phyloP scores from a whole-genome alignment of 1,140 invertebrate species.

The Aphidius ervi region DNA sequence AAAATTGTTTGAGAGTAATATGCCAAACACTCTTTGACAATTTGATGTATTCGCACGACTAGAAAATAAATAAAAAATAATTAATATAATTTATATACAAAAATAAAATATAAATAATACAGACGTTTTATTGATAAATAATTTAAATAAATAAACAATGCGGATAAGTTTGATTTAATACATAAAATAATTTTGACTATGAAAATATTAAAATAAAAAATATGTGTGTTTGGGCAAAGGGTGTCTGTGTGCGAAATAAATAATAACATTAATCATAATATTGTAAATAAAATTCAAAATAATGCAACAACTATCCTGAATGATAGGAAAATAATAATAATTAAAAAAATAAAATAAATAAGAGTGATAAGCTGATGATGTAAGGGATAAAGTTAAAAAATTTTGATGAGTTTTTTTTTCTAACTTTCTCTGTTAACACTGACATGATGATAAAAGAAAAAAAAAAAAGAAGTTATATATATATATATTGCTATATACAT shows the following conservation, averaged over 20 bases:
- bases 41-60: too few species aligned
- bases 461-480: constrained; percentile 7
- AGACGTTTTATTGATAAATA: not conserved
- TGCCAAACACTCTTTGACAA: too few species aligned
- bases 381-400: not conserved
- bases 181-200: not conserved
- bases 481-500: constrained; percentile 31
- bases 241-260: too few species aligned
- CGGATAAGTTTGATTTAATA: not conserved
- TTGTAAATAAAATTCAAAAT: not conserved
- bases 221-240: too few species aligned
- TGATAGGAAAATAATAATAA: too few species aligned
- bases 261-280: not conserved
- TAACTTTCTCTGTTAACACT: constrained; percentile 13
- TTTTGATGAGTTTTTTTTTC: constrained; percentile 17
- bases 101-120: not conserved
- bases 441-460: not conserved
- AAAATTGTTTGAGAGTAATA: too few species aligned
- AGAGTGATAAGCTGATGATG: too few species aligned
- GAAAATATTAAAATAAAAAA: not conserved
- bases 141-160: not conserved
- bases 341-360: too few species aligned
- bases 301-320: too few species aligned
- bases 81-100: too few species aligned
- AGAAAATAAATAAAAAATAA: too few species aligned